Evolutionary conservation across 2,888 invertebrate species (phyloP), one percentile per base, ranked within the genome.

Genomic region (Cremastobaeus sp.): DNA sequence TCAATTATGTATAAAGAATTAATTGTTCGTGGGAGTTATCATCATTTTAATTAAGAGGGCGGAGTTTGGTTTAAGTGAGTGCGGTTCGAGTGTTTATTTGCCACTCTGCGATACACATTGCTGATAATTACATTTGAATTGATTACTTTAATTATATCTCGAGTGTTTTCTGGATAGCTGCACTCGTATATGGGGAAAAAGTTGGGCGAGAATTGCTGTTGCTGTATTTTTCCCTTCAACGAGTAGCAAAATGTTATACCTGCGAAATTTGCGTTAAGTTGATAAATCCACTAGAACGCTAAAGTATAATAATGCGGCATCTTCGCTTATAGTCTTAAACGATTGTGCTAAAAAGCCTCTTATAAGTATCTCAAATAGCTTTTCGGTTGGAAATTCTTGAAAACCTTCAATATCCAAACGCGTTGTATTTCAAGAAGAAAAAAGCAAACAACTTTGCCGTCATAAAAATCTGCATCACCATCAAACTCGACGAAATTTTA

Each of bases 301-400:
- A 48, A 30, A 48, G 32, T 48, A 28, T 11, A 32, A 32, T 11
- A 48, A 30, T 18, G 15, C 28, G 6, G 12, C 25, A 28, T 45
- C 14, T 18, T 48, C 47, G 32, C 30, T 48, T 48, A 32, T 17
- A 5, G 25, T 25, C 32, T 48, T 28, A 48, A 48, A 18, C 11
- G 32, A 48, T 48, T 48, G 4, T 28, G 18, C 32, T 14, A 17
- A 30, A 48, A 30, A 48, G 32, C 11, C 14, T 28, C 17, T 32
- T 17, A 32, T 32, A 48, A 48, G 6, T 30, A 30, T 14, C 12
- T 48, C 28, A 28, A 45, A 48, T 32, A 48, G 32, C 28, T 48
- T n/a, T n/a, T n/a, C n/a, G n/a, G 11, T 48, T 32, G 30, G 2
- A 48, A 48, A 45, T 21, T 45, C 21, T 28, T 32, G 12, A 32